Evolutionary conservation across 2,113 vertebrate genomes (phyloP).

Genomic region (Pleuronectes platessa): DNA sequence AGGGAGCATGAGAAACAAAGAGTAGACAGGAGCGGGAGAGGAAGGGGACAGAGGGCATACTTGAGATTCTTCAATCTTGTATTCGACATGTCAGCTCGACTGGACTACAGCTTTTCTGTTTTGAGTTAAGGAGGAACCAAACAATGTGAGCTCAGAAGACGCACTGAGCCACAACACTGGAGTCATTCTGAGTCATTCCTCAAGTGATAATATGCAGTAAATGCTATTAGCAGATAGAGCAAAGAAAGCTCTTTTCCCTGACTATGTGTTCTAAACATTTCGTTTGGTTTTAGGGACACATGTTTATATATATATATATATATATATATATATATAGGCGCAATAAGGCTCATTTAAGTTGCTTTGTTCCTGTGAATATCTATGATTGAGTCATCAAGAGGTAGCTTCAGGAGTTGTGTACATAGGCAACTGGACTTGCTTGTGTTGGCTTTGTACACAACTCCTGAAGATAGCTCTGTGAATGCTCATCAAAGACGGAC

Average conservation of each 20-base stretch:
- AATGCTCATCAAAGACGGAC: too few species aligned
- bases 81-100: conserved; percentile 57
- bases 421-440: neutral
- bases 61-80: conserved; percentile 70
- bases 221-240: conserved; percentile 7
- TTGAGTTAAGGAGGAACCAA: conserved; percentile 70
- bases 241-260: too few species aligned
- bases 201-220: conserved; percentile 3
- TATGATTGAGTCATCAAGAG: too few species aligned
- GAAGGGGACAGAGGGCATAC: conserved; percentile 56
- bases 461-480: too few species aligned
- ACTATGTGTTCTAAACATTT: neutral
- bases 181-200: conserved; percentile 34
- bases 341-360: too few species aligned
- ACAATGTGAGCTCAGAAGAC: conserved; percentile 64
- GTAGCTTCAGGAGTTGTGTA: too few species aligned
- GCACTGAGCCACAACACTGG: conserved; percentile 42
- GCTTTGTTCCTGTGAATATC: too few species aligned
- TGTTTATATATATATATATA: too few species aligned
- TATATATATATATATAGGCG: too few species aligned
- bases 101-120: conserved; percentile 56
- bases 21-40: conserved; percentile 8
- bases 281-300: too few species aligned
- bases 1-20: conserved; percentile 14
- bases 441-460: too few species aligned